Base-by-base conservation (phyloP, 2,113 vertebrate species). In the Scalopus aquaticus region DNA sequence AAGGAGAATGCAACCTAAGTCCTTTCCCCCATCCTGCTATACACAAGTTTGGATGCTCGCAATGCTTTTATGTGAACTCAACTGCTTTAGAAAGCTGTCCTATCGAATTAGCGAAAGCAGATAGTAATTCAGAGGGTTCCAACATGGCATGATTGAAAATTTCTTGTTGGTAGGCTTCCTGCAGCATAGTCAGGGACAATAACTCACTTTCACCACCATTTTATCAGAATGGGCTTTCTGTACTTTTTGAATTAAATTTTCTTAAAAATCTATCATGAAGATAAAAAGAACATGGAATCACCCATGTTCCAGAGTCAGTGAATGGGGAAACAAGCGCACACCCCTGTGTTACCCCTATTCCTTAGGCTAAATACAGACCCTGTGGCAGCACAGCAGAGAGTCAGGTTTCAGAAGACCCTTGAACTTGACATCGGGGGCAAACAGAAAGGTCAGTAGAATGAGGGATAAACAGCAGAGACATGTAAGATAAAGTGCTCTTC, bases 41-140 rank as follows among this genome's bases (percentile, higher is more conserved):
- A 78, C 84, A 32, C 46, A 67, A 84, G 46, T 90, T 88, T 93
- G 95, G 92, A 42, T 72, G 74, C 56, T 94, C 92, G 69, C 39
- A 80, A 85, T 82, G 26, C 93, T 95, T 97, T 97, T 91, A 69
- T 96, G 54, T 32, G 92, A 95, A 96, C 86, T 94, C 72, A 89
- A 95, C 96, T 97, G 94, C 62, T 98, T 97, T 95, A 96, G 97
- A 91, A 96, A 96, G 79, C 96, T 97, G 97, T 96, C 97, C 97
- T 92, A 97, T 87, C 73, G 95, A 91, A 97, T 97, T 97, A 97
- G 80, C 96, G 97, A 95, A 67, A 78, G 87, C 91, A 96, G 96
- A 95, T 90, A 98, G 9, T 42, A 97, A 97, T 96, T 97, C 97
- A 96, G 91, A 84, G 96, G 91, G 90, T 95, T 93, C 70, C 96